Evolutionary conservation across 2,797 vertebrate genomes (phyloP), one percentile per base, ranked within the genome.

Genomic region (Brachymystax lenok): DNA sequence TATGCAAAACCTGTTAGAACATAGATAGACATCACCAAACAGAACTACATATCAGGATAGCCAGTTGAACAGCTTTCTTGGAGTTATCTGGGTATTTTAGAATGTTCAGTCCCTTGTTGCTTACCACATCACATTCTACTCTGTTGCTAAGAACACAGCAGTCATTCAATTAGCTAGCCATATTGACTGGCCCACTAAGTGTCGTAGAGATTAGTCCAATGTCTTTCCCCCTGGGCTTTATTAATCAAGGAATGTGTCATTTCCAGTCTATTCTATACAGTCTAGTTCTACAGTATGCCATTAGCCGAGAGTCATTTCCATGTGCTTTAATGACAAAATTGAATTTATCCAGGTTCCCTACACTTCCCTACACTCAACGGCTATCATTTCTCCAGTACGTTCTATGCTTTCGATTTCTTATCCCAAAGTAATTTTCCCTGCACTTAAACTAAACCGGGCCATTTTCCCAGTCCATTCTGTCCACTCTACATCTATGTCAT

Each of bases 381-480:
- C 40, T 46, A 46, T 59, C 17, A 59, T n/a, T 59, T 59, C 56
- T 59, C 56, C 56, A 21, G 56, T 59, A 19, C 1, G 56, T 59
- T 59, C 56, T 21, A 59, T 59, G n/a, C n/a, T 6, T n/a, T 59
- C 7, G 1, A 59, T n/a, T 21, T 59, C 56, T 59, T 7, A 19
- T 19, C 56, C n/a, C 56, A 17, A 17, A 21, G 56, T 19, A 19
- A 21, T 59, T 59, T 17, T n/a, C 56, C 16, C 56, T 46, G n/a
- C 56, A 19, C 56, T 19, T 59, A 5, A 19, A 59, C 56, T 63
- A 74, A 73, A 81, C 0, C 10, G 40, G 56, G 64, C 72, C 69
- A 35, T 76, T 73, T 46, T 30, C 28, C 1, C 16, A 46, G 54
- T 77, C 64, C 76, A 27, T 80, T 76, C 74, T 81, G 73, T 80